Base-by-base conservation (phyloP, 2,888 invertebrate species). In the Ophion ventricosus region DNA sequence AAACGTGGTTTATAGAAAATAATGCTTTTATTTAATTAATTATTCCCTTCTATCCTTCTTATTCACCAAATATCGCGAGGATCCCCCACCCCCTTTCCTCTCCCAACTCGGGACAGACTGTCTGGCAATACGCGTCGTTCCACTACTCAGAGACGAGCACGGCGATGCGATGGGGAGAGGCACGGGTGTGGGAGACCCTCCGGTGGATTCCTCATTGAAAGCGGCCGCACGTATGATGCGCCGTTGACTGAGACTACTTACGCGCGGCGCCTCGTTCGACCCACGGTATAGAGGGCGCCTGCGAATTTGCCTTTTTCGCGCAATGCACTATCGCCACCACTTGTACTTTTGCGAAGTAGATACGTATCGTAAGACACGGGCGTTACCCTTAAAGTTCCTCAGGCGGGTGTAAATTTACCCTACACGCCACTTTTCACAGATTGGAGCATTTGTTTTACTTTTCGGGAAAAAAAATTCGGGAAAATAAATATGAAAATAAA, bases 171-270 rank as follows among this genome's bases (percentile, higher is more conserved):
- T 17, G 26, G 25, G 26, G 56, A 23, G 49, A 17, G 29, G n/a
- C 20, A 35, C 29, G 43, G 23, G 40, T 61, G 56, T 23, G 66
- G 57, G 59, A 29, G 74, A 61, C 14, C 49, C 61, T 54, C 25
- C 26, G 57, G 63, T 57, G 63, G 63, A 80, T 66, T 87, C 89
- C 75, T 90, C 91, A 91, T 91, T 91, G 91, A 92, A 91, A 90
- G 90, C 89, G 89, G 88, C 85, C 80, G 88, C 88, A 88, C 89
- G 92, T 89, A 89, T 89, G 91, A 88, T 89, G 86, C 86, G 87
- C 87, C 91, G 90, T 88, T 85, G 86, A 87, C 87, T 79, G 74
- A 77, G 57, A 86, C 87, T 85, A 87, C 87, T 87, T 83, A 79
- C 79, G 80, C 35, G 78, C 63, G 70, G 70, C 78, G 63, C 78